Base-by-base conservation (phyloP, 2,888 invertebrate species). In the Euphydryas editha region DNA sequence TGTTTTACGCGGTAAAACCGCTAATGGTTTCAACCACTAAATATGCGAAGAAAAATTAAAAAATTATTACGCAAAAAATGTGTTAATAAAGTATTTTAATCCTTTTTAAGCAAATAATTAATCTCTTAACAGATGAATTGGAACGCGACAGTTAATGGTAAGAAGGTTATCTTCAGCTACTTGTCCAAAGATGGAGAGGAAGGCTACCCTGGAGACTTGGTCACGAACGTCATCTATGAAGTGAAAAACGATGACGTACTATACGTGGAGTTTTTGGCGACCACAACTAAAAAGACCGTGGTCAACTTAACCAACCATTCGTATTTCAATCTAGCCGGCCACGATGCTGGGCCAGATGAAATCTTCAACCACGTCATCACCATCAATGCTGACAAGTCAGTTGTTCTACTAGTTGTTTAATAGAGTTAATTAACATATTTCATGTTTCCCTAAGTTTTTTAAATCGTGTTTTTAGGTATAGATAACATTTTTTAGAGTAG, bases 311-410 rank as follows among this genome's bases (percentile, higher is more conserved):
- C 98, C 11, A 98, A 98, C 85, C 99, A 99, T 84, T 95, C 97
- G 13, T 99, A 98, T 84, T 98, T 99, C 86, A 99, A 99, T 86
- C 89, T 99, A 68, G 97, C 96, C 39, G 98, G 98, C 0, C 97
- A 98, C 88, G 93, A 90, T 5, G 83, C 94, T 2, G 97, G 96
- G 0, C 92, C 94, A 0, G 84, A 88, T 4, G 95, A 95, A 74
- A 73, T 97, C 8, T 95, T 95, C 76, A 94, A 96, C 49, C 97
- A 97, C 79, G 79, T 88, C 4, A 88, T 97, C 15, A 83, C 89
- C 18, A 94, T 98, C 20, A 96, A 96, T 78, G 96, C 97, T 55
- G 95, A 97, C 83, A 73, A 95, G 97, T 88, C 83, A 79, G 84
- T 78, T n/a, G 17, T 49, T 36, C n/a, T 24, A 24, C 7, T 6